A percentile compares a stretch with the other conserved stretches of the same genome.
phyloP scores from a whole-genome alignment of 1,140 invertebrate genomes.

The Drosophila pectinifera region DNA sequence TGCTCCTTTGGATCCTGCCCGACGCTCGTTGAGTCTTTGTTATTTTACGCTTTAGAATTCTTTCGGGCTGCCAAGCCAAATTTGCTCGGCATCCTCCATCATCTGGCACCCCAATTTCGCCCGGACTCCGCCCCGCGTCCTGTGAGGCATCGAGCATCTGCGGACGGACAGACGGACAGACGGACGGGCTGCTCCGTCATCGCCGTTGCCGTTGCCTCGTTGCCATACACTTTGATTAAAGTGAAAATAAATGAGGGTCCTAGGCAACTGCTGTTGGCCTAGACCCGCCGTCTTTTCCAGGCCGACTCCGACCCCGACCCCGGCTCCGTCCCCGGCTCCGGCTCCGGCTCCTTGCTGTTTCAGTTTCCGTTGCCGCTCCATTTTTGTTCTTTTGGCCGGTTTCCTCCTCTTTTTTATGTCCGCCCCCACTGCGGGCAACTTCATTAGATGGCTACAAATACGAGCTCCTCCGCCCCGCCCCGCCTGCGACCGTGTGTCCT shows the following conservation, averaged over 20 bases:
- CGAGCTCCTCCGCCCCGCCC: constrained; percentile 6
- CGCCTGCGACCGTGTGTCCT: constrained; percentile 6
- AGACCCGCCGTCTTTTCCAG: constrained; percentile 32
- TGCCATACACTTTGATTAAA: constrained; percentile 80
- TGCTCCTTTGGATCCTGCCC: constrained; percentile 47
- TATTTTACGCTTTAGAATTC: constrained; percentile 82
- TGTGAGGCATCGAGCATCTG: constrained; percentile 18
- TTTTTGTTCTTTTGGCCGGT: constrained; percentile 7
- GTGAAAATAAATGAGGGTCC: constrained; percentile 83
- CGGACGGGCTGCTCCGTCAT: constrained; percentile 30
- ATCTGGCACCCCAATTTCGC: constrained; percentile 2
- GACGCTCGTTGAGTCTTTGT: constrained; percentile 66
- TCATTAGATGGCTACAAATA: constrained; percentile 75
- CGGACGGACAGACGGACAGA: constrained; percentile 12
- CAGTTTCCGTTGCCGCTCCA: constrained; percentile 4
- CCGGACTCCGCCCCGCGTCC: not conserved
- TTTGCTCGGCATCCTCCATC: constrained; percentile 69
- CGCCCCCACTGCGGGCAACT: constrained; percentile 52
- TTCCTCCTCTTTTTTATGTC: constrained; percentile 1
- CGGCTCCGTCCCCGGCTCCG: too few relatives aligned
- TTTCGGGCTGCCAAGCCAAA: constrained; percentile 75
- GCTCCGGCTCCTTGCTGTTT: constrained; percentile 12
- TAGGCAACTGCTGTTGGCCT: constrained; percentile 70
- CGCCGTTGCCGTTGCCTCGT: constrained; percentile 43
- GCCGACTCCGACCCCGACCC: too few relatives aligned